A percentile compares a stretch with the other conserved stretches of the same genome.
phyloP scores from a whole-genome alignment of 2,888 invertebrate species.

The Carabus problematicus region DNA sequence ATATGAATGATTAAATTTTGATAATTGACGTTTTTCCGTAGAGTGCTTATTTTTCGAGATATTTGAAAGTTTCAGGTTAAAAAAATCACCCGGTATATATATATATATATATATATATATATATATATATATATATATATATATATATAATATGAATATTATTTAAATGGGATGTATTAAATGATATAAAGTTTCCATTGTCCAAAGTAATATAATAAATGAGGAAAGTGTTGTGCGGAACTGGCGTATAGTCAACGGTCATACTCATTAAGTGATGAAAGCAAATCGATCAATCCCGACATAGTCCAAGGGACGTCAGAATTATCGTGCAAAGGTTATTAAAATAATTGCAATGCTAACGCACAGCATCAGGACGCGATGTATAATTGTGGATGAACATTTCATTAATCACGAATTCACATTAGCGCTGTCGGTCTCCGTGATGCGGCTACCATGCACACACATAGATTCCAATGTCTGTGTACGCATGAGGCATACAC shows the following conservation, averaged over 20 bases:
- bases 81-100: no score
- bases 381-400: constrained; percentile 33
- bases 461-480: not conserved
- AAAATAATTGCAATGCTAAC: constrained; percentile 31
- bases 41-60: no score
- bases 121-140: no score
- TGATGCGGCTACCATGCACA: not conserved
- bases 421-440: constrained; percentile 15
- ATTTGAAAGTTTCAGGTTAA: no score
- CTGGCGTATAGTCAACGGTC: constrained; percentile 5
- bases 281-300: constrained; percentile 29
- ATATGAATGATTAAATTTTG: no score
- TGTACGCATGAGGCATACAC: constrained; percentile 15
- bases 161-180: no score
- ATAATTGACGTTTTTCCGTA: no score
- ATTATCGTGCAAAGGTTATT: constrained; percentile 35
- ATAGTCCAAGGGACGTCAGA: constrained; percentile 26
- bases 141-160: no score
- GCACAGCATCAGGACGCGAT: constrained; percentile 21
- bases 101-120: no score
- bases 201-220: no score
- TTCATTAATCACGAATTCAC: constrained; percentile 35
- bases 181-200: no score
- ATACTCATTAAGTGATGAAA: constrained; percentile 29
- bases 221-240: not conserved